Evolutionary conservation across 1,140 invertebrate genomes (phyloP).

Genomic region (Anthonomus grandis): DNA sequence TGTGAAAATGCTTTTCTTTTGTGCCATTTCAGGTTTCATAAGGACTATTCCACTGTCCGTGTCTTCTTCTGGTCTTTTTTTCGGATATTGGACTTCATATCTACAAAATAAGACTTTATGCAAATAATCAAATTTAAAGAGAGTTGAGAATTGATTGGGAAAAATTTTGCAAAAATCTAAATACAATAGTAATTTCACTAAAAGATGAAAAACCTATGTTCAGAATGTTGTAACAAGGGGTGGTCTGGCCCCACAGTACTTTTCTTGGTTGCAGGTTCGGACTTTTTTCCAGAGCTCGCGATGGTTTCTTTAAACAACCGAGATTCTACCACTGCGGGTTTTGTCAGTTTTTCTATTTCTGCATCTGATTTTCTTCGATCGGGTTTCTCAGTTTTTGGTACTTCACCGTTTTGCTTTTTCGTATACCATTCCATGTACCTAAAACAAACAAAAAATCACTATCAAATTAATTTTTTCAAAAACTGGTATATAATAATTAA

Average conservation of each 20-base stretch:
- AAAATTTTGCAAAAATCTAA: too few species aligned
- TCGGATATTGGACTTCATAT: constrained; percentile 54
- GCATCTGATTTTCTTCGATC: constrained; percentile 22
- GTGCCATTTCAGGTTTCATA: constrained; percentile 71
- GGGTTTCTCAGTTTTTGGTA: constrained; percentile 22
- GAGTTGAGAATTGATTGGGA: too few species aligned
- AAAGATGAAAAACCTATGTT: constrained; percentile 60
- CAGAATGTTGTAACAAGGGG: constrained; percentile 70
- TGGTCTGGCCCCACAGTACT: constrained; percentile 51
- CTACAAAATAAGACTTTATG: constrained; percentile 13
- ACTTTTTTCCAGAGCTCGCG: constrained; percentile 39
- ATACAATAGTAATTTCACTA: not conserved
- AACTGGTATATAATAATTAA: too few species aligned
- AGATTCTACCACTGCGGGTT: constrained; percentile 36
- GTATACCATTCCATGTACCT: constrained; percentile 68
- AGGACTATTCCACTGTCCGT: constrained; percentile 71
- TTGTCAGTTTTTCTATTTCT: constrained; percentile 25
- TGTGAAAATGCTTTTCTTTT: constrained; percentile 91
- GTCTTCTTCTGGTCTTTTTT: constrained; percentile 58
- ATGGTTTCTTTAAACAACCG: constrained; percentile 33
- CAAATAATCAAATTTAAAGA: too few species aligned
- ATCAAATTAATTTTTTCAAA: too few species aligned
- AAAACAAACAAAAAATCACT: constrained; percentile 1
- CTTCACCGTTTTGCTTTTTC: constrained; percentile 47
- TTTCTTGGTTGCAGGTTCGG: constrained; percentile 30